These are phyloP conservation scores for Syngnathus floridae DNA, from an alignment of 2,113 vertebrate species.

Conservation along the genomic window DNA sequence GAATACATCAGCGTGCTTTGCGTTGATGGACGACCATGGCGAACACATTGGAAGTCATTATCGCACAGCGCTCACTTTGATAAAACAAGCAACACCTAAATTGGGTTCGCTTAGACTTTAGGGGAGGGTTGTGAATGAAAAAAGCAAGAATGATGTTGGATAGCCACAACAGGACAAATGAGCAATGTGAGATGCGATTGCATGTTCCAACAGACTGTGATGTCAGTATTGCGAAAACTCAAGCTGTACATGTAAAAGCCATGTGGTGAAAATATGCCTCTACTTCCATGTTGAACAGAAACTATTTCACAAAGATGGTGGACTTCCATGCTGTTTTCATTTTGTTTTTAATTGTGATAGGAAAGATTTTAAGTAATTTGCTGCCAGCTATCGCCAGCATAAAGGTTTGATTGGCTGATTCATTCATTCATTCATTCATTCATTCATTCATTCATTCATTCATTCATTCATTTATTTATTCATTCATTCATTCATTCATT, in stretches of 20 bases:
- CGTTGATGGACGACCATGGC: conserved; percentile 5
- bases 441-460: no score
- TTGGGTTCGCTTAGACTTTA: conserved; percentile 11
- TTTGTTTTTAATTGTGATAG: no score
- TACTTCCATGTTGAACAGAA: no score
- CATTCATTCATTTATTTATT: no score
- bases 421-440: no score
- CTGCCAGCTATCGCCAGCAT: no score
- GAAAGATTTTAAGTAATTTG: no score
- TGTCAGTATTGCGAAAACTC: not conserved
- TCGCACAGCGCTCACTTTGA: conserved; percentile 10
- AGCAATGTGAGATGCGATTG: conserved; percentile 28
- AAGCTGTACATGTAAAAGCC: not conserved
- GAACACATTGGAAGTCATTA: conserved; percentile 23
- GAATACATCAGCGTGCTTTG: conserved; percentile 27
- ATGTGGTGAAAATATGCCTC: no score
- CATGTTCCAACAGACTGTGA: conserved; percentile 43
- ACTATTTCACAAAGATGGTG: no score
- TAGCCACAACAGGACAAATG: conserved; percentile 35
- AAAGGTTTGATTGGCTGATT: no score
- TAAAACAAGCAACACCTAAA: conserved; percentile 13
- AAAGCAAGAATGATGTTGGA: conserved; percentile 22
- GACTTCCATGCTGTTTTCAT: no score
- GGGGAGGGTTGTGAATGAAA: conserved; percentile 20
- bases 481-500: no score